Conservation (phyloP, 2,113 vertebrate genomes). For the Megalops atlanticus region DNA sequence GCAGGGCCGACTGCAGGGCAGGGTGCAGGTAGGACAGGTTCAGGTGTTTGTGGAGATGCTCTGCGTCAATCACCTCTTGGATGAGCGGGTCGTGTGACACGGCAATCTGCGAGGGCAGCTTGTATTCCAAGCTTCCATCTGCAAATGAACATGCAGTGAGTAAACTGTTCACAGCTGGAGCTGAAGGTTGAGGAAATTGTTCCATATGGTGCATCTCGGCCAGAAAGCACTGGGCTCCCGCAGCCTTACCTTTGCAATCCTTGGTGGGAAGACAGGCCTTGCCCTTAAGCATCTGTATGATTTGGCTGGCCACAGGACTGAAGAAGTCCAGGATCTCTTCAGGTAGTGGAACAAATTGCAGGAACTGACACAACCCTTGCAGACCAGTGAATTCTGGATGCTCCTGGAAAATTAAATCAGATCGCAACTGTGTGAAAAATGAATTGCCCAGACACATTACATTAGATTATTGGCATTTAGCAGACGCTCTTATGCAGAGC, state of each 20-base stretch:
- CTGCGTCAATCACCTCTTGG: slow-evolving; percentile 66
- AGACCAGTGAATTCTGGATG: slow-evolving; percentile 72
- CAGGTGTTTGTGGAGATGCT: slow-evolving; percentile 67
- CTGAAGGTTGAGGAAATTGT: neutral
- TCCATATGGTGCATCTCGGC: neutral
- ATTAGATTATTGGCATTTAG: too few species aligned
- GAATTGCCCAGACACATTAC: neutral
- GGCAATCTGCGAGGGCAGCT: slow-evolving; percentile 73
- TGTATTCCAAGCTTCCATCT: slow-evolving; percentile 67
- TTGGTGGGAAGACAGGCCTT: slow-evolving; percentile 68
- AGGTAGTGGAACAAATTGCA: slow-evolving; percentile 72
- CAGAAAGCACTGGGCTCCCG: neutral
- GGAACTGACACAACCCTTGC: slow-evolving; percentile 67
- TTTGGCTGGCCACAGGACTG: slow-evolving; percentile 73
- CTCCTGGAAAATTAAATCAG: slow-evolving; percentile 48
- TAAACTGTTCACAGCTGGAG: neutral
- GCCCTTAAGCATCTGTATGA: slow-evolving; percentile 74
- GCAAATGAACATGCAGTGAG: neutral
- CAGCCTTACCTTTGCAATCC: slow-evolving; percentile 48
- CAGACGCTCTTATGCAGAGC: too few species aligned
- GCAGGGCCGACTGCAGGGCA: slow-evolving; percentile 54
- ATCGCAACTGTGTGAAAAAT: neutral
- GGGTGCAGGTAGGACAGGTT: slow-evolving; percentile 75
- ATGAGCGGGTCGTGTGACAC: slow-evolving; percentile 71
- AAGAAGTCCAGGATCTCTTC: slow-evolving; percentile 79